phyloP scores from a whole-genome alignment of 2,113 vertebrate genomes.

The Xiphorhynchus elegans region DNA sequence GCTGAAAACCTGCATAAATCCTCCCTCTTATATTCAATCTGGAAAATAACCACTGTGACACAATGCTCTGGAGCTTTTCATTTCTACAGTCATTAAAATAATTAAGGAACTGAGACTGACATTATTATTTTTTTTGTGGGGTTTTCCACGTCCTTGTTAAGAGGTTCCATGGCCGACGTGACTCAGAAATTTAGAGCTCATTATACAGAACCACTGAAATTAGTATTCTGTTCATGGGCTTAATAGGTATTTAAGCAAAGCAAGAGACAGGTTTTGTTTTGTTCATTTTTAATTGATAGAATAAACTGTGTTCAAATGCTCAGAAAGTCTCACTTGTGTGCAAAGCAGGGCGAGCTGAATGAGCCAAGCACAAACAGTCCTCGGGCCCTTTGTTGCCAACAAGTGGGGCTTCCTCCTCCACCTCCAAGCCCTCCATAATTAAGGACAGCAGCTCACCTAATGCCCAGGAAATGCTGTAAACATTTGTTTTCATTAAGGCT shows the following conservation, averaged over 20 bases:
- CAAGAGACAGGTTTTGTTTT: conserved; percentile 53
- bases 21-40: neutral
- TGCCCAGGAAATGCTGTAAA: neutral
- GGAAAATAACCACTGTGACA: neutral
- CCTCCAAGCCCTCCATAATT: neutral
- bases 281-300: conserved; percentile 60
- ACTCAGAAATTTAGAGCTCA: conserved; percentile 60
- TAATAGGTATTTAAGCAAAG: conserved; percentile 63
- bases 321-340: conserved; percentile 40
- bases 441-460: conserved; percentile 38
- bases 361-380: conserved; percentile 15
- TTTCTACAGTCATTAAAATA: conserved; percentile 50
- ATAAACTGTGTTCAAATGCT: conserved; percentile 61
- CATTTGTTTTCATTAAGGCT: conserved; percentile 49
- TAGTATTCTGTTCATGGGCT: conserved; percentile 35
- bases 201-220: conserved; percentile 57
- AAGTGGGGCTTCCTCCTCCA: conserved; percentile 20
- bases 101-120: conserved; percentile 45
- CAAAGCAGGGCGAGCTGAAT: neutral
- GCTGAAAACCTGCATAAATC: neutral
- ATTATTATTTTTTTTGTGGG: neutral
- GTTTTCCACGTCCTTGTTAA: conserved; percentile 25
- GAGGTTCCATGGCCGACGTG: neutral
- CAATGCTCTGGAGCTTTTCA: conserved; percentile 20
- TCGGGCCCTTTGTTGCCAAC: conserved; percentile 8